Evolutionary conservation across 2,113 vertebrate genomes (phyloP).

Genomic region (Carassius gibelio): DNA sequence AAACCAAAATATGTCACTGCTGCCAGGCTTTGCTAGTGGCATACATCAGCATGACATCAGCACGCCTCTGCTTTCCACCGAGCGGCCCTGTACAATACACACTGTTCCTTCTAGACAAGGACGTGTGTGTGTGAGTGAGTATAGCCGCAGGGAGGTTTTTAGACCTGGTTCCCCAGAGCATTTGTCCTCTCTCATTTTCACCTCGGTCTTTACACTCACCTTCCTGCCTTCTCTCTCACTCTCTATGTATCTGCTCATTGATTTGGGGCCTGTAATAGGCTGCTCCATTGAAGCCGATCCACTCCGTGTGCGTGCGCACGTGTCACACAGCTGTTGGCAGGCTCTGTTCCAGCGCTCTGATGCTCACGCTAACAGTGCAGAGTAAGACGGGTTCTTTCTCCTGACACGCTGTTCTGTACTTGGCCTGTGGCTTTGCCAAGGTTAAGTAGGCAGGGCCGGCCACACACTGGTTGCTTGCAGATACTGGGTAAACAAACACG

Average conservation of each 20-base stretch:
- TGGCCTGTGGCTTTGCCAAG: constrained; percentile 42
- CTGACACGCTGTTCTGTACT: constrained; percentile 55
- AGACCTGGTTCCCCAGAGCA: constrained; percentile 9
- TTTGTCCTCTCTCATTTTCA: constrained; percentile 27
- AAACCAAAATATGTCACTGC: constrained; percentile 1
- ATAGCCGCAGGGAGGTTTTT: constrained; percentile 28
- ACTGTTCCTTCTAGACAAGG: not conserved
- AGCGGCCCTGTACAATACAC: not conserved
- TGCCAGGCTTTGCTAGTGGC: not conserved
- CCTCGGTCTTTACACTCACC: constrained; percentile 6
- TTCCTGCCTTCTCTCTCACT: not conserved
- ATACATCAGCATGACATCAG: not conserved
- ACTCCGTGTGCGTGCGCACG: not conserved
- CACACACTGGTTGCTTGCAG: constrained; percentile 43
- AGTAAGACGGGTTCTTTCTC: constrained; percentile 29
- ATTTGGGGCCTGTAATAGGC: constrained; percentile 15
- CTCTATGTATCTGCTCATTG: constrained; percentile 12
- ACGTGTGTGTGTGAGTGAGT: constrained; percentile 7
- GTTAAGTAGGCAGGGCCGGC: constrained; percentile 51
- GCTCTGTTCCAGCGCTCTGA: constrained; percentile 6
- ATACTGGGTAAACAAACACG: not conserved
- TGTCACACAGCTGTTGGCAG: constrained; percentile 34
- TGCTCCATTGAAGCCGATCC: constrained; percentile 40
- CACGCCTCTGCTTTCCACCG: not conserved
- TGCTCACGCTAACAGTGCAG: constrained; percentile 29